Conservation (phyloP, 2,888 invertebrate genomes). For the Artemia sp. region DNA sequence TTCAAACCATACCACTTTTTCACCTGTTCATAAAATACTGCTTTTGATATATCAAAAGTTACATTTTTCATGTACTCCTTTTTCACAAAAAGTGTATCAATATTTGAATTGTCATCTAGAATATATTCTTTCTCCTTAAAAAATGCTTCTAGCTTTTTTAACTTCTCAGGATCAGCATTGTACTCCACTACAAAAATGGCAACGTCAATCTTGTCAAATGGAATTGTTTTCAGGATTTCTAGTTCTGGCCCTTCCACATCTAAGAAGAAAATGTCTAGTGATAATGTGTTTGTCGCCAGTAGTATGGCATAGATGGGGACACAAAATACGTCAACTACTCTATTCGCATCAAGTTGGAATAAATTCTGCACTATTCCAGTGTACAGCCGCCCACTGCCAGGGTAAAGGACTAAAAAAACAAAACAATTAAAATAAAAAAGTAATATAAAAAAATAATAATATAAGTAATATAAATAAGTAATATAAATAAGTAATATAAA, state of each 20-base stretch:
- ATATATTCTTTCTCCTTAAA: not conserved
- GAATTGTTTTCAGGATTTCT: not conserved
- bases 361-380: not conserved
- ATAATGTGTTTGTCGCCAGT: not conserved
- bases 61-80: not conserved
- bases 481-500: too few species aligned
- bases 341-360: not conserved
- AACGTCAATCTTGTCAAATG: not conserved
- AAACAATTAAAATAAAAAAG: too few species aligned
- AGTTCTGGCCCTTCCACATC: slow-evolving; percentile 10
- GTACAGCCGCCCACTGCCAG: not conserved
- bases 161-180: not conserved
- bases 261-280: not conserved
- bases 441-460: too few species aligned
- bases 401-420: not conserved
- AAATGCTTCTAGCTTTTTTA: not conserved
- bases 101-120: not conserved
- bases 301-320: not conserved
- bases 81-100: slow-evolving; percentile 8
- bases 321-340: not conserved
- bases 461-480: too few species aligned
- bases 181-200: not conserved
- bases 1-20: slow-evolving; percentile 3
- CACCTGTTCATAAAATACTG: not conserved
- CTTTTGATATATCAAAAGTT: not conserved